Evolutionary conservation across 1,140 invertebrate species (phyloP).

Genomic region (Calephelis virginiensis): DNA sequence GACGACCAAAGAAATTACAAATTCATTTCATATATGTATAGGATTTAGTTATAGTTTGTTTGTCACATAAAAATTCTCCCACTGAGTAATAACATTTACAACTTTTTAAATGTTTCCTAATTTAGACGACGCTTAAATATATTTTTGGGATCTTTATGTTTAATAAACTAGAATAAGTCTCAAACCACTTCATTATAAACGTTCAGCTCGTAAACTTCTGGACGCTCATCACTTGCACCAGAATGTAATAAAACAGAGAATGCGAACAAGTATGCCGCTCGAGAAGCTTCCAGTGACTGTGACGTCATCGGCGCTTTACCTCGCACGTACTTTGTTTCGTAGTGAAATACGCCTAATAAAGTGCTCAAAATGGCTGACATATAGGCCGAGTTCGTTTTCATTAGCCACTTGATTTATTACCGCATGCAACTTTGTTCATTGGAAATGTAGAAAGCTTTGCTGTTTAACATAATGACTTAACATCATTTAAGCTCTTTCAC

Average conservation of each 20-base stretch:
- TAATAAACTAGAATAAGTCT: too few species aligned
- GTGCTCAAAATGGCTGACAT: constrained; percentile 3
- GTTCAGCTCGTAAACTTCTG: background rate
- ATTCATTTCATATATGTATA: too few species aligned
- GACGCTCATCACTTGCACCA: constrained; percentile 27
- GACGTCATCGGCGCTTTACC: constrained; percentile 24
- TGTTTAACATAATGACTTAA: too few species aligned
- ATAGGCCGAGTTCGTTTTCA: constrained; percentile 12
- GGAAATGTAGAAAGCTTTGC: background rate
- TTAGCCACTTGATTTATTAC: constrained; percentile 10
- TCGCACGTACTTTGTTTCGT: constrained; percentile 12
- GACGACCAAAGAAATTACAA: too few species aligned
- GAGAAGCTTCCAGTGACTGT: constrained; percentile 28
- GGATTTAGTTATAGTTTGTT: too few species aligned
- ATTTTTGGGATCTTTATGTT: too few species aligned
- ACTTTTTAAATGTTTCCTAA: too few species aligned
- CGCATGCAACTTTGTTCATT: constrained; percentile 4
- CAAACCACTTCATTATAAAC: background rate
- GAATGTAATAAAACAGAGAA: constrained; percentile 47
- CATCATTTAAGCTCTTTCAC: too few species aligned
- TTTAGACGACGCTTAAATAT: too few species aligned
- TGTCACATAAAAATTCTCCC: too few species aligned
- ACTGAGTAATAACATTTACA: too few species aligned
- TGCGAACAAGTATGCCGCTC: constrained; percentile 40
- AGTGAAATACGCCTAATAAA: constrained; percentile 18